Percentiles rank a stretch among this genome's conserved stretches.
Evolutionary conservation across 2,113 vertebrate genomes (phyloP).

Genomic region (Nothoprocta pentlandii): DNA sequence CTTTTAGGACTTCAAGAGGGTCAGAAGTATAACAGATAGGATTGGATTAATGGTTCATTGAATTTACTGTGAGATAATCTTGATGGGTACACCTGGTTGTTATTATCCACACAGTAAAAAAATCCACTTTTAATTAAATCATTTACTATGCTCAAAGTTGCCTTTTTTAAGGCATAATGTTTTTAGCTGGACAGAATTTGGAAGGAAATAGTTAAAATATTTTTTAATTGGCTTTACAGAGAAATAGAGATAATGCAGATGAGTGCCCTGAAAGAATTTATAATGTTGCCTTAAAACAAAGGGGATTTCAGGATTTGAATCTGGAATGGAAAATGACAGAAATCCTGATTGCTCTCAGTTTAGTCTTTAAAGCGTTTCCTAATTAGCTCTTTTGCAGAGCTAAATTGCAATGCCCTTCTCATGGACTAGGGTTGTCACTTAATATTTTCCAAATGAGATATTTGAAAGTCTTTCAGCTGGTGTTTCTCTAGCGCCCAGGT

Average conservation of each 20-base stretch:
- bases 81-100: background rate
- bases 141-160: background rate
- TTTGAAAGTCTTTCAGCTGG: background rate
- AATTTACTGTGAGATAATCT: background rate
- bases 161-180: background rate
- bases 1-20: background rate
- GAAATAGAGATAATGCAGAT: conserved; percentile 24
- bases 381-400: background rate
- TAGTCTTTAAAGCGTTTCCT: conserved; percentile 11
- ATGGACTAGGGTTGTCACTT: background rate
- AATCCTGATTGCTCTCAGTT: background rate
- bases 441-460: background rate
- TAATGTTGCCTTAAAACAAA: conserved; percentile 2
- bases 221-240: background rate
- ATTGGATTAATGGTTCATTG: background rate
- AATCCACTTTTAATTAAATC: background rate
- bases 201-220: background rate
- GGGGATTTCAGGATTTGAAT: conserved; percentile 7
- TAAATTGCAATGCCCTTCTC: conserved; percentile 8
- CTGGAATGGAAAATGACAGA: background rate
- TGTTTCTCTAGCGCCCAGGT: background rate
- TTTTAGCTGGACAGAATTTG: background rate
- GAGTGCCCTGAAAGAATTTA: background rate
- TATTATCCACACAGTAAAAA: background rate
- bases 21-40: background rate